Evolutionary conservation across 2,113 vertebrate species (phyloP).

Genomic region (Neodon shergylaensis): DNA sequence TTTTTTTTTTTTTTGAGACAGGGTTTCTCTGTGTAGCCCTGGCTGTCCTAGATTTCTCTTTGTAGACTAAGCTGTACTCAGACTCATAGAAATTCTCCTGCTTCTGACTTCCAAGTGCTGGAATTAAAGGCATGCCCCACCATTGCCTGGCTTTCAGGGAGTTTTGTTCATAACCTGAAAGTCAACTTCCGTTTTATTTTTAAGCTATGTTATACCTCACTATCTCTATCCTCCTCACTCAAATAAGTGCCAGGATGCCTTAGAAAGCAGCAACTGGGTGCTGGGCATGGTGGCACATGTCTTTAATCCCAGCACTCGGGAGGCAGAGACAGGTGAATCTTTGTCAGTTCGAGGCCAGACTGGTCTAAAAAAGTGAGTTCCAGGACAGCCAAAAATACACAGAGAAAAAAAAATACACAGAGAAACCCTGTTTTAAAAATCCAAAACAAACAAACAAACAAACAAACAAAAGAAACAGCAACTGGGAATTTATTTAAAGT

Average conservation of each 20-base stretch:
- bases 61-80: not conserved
- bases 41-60: not conserved
- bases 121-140: not conserved
- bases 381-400: no score
- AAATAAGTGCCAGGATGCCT: not conserved
- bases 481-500: conserved; percentile 26
- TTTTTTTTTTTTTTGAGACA: no score
- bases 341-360: no score
- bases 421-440: no score
- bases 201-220: not conserved
- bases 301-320: no score
- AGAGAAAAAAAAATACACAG: no score
- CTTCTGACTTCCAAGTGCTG: not conserved
- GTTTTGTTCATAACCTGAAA: conserved; percentile 5
- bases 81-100: not conserved
- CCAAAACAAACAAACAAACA: no score
- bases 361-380: no score
- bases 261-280: not conserved
- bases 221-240: not conserved
- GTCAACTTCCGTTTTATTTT: not conserved
- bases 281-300: no score
- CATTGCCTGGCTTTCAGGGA: conserved; percentile 17
- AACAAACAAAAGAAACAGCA: not conserved
- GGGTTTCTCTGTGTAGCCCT: not conserved
- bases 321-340: no score